Conservation (phyloP, 2,888 invertebrate species). For the Andrena marginata region DNA sequence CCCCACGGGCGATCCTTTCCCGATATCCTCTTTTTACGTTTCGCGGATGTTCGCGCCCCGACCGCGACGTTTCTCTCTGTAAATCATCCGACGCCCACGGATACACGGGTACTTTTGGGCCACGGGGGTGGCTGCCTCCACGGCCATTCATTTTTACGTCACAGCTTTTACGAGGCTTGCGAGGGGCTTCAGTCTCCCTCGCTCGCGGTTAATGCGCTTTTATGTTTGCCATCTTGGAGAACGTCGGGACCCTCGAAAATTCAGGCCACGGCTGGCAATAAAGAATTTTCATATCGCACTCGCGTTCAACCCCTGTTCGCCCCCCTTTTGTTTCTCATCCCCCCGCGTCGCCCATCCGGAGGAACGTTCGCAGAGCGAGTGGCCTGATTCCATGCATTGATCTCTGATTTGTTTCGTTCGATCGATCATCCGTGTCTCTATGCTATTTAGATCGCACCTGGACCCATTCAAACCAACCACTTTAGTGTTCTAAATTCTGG, state of each 20-base stretch:
- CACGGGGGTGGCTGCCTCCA: conserved; percentile 32
- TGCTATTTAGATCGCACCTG: conserved; percentile 1
- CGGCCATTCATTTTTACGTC: conserved; percentile 59
- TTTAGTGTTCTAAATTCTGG: too few species aligned
- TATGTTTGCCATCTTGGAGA: conserved; percentile 54
- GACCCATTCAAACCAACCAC: neutral
- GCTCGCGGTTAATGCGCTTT: conserved; percentile 61
- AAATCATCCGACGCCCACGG: conserved; percentile 56
- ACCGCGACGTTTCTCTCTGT: conserved; percentile 39
- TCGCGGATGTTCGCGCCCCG: conserved; percentile 29
- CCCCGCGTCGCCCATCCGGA: neutral
- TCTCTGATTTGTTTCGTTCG: conserved; percentile 19
- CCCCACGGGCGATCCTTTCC: conserved; percentile 23
- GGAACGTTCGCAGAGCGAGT: conserved; percentile 1
- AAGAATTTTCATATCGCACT: conserved; percentile 46
- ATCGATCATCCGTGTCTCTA: neutral
- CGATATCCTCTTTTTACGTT: conserved; percentile 32
- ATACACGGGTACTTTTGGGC: conserved; percentile 48
- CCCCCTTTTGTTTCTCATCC: neutral
- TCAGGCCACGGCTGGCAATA: conserved; percentile 32
- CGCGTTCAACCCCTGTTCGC: neutral
- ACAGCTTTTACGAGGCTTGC: conserved; percentile 53
- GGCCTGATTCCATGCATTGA: conserved; percentile 10
- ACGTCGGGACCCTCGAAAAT: conserved; percentile 49
- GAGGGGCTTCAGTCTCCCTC: conserved; percentile 43